phyloP scores from a whole-genome alignment of 2,888 invertebrate genomes.

The Xestia c-nigrum region DNA sequence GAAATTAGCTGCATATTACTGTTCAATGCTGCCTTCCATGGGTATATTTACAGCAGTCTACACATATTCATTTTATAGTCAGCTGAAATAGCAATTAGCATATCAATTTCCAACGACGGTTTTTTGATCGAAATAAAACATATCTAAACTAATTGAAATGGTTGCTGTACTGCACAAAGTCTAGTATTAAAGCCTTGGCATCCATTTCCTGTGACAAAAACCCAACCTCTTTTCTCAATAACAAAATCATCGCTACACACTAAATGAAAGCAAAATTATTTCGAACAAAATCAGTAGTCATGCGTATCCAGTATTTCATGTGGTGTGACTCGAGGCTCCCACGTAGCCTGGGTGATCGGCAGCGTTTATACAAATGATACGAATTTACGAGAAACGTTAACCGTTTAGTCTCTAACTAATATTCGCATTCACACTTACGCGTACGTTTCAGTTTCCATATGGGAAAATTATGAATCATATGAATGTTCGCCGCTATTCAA shows the following conservation, averaged over 20 bases:
- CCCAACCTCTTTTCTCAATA: neutral
- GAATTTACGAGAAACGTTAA: conserved; percentile 72
- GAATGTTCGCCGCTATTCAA: neutral
- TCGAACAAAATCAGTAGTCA: conserved; percentile 29
- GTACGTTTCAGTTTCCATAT: conserved; percentile 62
- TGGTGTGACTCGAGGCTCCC: conserved; percentile 56
- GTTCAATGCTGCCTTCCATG: conserved; percentile 13
- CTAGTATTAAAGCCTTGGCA: neutral
- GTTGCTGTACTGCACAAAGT: neutral
- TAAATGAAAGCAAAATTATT: conserved; percentile 24
- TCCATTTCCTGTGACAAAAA: neutral
- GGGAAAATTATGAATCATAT: conserved; percentile 6
- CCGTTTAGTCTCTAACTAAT: conserved; percentile 69
- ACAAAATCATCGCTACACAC: conserved; percentile 7
- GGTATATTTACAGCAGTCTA: conserved; percentile 14
- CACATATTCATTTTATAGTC: conserved; percentile 2
- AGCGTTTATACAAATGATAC: conserved; percentile 80
- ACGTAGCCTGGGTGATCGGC: conserved; percentile 48
- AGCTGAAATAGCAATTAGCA: neutral
- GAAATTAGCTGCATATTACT: conserved; percentile 37
- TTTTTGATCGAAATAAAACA: neutral
- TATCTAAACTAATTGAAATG: neutral
- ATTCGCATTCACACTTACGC: conserved; percentile 68
- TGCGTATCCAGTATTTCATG: conserved; percentile 51
- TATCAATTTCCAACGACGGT: neutral